Evolutionary conservation across 1,140 invertebrate species (phyloP).

Genomic region (Elymnias hypermnestra): DNA sequence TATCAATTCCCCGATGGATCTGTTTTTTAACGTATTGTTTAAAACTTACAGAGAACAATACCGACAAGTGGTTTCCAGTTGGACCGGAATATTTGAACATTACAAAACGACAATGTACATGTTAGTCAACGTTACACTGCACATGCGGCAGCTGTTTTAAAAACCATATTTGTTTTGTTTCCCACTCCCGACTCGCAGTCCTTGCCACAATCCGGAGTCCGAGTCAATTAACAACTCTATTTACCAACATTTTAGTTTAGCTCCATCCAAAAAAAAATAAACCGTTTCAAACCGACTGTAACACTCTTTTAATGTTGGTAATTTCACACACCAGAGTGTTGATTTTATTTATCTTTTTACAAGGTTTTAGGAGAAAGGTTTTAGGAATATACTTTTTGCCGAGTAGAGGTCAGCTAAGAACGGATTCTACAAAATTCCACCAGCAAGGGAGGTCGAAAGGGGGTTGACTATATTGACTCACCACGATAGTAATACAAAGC

Average conservation of each 20-base stretch:
- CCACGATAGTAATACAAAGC: too few relatives aligned
- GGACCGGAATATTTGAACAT: constrained; percentile 27
- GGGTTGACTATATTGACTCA: too few relatives aligned
- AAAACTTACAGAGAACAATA: constrained; percentile 23
- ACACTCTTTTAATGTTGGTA: constrained; percentile 4
- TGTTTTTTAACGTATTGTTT: constrained; percentile 12
- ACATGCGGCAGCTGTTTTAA: constrained; percentile 36
- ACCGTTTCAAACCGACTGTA: background rate
- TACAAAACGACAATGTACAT: constrained; percentile 33
- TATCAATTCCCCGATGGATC: too few relatives aligned
- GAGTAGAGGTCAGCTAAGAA: too few relatives aligned
- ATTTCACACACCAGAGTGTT: constrained; percentile 2
- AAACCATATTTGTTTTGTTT: constrained; percentile 37
- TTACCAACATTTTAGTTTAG: constrained; percentile 12
- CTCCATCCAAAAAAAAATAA: background rate
- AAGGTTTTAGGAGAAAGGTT: too few relatives aligned
- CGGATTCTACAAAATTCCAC: too few relatives aligned
- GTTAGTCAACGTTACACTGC: constrained; percentile 33
- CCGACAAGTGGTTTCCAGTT: constrained; percentile 24
- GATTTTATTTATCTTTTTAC: too few relatives aligned
- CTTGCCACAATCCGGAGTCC: constrained; percentile 22
- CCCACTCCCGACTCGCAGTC: constrained; percentile 5
- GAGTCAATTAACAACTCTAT: constrained; percentile 21
- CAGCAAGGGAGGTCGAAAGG: too few relatives aligned
- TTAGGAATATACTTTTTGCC: too few relatives aligned